Conservation (phyloP, 1,140 invertebrate genomes). For the Drosophila willistoni region DNA sequence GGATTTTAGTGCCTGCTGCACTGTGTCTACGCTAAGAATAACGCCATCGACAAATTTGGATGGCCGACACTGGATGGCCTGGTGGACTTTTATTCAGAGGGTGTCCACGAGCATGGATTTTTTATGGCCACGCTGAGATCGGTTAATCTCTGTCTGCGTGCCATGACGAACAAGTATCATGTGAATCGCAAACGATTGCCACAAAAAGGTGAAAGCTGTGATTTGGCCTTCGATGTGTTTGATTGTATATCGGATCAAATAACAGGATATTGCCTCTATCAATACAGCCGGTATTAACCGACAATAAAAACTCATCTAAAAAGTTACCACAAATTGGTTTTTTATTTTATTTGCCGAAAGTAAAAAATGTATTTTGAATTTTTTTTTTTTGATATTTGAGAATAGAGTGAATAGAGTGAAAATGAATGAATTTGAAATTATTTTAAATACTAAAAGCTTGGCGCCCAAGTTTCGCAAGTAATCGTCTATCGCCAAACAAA, state of each 20-base stretch:
- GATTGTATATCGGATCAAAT: slow-evolving; percentile 90
- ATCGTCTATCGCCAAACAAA: background rate
- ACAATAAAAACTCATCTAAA: slow-evolving; percentile 2
- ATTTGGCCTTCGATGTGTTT: slow-evolving; percentile 89
- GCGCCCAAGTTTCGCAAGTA: background rate
- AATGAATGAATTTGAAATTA: no score
- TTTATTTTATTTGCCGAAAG: background rate
- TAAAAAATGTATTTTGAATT: no score
- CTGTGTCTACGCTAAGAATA: slow-evolving; percentile 80
- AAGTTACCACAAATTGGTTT: background rate
- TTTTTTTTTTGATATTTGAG: no score
- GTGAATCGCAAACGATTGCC: slow-evolving; percentile 69
- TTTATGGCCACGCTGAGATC: slow-evolving; percentile 88
- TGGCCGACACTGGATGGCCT: slow-evolving; percentile 88
- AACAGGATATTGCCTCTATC: slow-evolving; percentile 85
- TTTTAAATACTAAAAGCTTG: background rate
- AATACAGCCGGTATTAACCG: slow-evolving; percentile 69
- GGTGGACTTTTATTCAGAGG: slow-evolving; percentile 88
- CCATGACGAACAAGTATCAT: slow-evolving; percentile 83
- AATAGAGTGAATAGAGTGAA: no score
- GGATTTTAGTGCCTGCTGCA: slow-evolving; percentile 75
- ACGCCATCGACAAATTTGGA: slow-evolving; percentile 83
- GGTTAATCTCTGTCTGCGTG: slow-evolving; percentile 87
- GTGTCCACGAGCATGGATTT: slow-evolving; percentile 88
- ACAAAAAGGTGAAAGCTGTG: slow-evolving; percentile 87